phyloP scores from a whole-genome alignment of 1,140 invertebrate species.

The Philotrypesis tridentata region DNA sequence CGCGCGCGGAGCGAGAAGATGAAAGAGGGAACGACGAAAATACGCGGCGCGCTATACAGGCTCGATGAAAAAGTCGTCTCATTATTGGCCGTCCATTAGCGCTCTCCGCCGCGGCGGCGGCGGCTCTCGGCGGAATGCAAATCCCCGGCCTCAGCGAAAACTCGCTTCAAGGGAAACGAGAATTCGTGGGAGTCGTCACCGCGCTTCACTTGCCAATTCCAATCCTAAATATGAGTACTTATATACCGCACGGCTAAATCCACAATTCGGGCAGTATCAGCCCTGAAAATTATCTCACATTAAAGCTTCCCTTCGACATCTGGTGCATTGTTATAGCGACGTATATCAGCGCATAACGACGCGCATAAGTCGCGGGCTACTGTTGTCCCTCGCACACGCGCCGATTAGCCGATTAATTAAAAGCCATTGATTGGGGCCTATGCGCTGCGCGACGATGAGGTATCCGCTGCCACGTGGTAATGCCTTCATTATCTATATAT shows the following conservation, averaged over 20 bases:
- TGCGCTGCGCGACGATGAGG: not conserved
- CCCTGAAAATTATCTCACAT: too few relatives aligned
- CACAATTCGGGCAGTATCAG: too few relatives aligned
- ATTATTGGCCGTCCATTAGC: constrained; percentile 5
- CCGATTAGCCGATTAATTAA: not conserved
- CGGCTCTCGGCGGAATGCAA: not conserved
- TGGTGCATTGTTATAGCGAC: too few relatives aligned
- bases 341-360: too few relatives aligned
- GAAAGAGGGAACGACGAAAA: not conserved
- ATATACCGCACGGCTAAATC: too few relatives aligned
- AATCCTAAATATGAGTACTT: too few relatives aligned
- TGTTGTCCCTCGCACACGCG: too few relatives aligned
- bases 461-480: not conserved
- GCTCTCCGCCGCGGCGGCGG: not conserved
- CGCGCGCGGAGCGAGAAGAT: not conserved
- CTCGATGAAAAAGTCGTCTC: not conserved
- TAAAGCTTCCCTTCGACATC: too few relatives aligned
- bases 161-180: not conserved
- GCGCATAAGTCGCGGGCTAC: too few relatives aligned
- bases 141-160: not conserved
- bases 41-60: too few relatives aligned
- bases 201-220: not conserved
- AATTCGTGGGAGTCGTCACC: not conserved
- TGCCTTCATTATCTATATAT: not conserved
- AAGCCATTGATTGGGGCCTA: not conserved